Evolutionary conservation across 2,113 vertebrate genomes (phyloP).

Genomic region (Ariopsis seemanni): DNA sequence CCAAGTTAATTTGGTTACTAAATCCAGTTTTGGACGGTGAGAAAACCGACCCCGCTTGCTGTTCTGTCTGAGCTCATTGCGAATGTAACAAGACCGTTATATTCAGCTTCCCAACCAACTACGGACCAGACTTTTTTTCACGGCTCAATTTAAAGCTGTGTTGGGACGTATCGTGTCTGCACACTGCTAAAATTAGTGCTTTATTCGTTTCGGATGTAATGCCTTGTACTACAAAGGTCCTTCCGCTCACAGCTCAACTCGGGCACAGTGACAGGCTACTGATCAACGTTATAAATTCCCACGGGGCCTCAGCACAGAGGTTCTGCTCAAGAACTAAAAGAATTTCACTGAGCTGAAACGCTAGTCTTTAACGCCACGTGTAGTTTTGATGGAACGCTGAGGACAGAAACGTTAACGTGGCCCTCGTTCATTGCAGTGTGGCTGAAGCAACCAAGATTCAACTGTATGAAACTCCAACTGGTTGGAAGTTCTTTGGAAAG

Average conservation of each 20-base stretch:
- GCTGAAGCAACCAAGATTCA: slow-evolving; percentile 93
- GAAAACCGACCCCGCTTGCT: background rate
- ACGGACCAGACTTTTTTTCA: background rate
- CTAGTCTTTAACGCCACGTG: background rate
- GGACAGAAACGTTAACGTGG: background rate
- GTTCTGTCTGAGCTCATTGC: too few relatives aligned
- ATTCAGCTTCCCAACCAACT: background rate
- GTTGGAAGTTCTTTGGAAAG: slow-evolving; percentile 97
- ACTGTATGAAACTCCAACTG: slow-evolving; percentile 92
- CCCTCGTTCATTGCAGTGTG: slow-evolving; percentile 74
- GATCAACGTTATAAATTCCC: background rate
- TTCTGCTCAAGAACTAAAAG: background rate
- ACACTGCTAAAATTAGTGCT: background rate
- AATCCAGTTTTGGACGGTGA: background rate
- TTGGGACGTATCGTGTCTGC: background rate
- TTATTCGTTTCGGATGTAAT: background rate
- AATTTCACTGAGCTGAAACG: background rate
- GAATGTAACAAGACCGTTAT: background rate
- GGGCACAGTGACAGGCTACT: background rate
- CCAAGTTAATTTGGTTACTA: background rate
- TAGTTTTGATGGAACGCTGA: background rate
- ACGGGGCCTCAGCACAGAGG: background rate
- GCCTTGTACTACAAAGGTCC: too few relatives aligned
- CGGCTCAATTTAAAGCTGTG: background rate
- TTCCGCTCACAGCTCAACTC: background rate